phyloP scores from a whole-genome alignment of 2,113 vertebrate species.

The Aptenodytes patagonicus region DNA sequence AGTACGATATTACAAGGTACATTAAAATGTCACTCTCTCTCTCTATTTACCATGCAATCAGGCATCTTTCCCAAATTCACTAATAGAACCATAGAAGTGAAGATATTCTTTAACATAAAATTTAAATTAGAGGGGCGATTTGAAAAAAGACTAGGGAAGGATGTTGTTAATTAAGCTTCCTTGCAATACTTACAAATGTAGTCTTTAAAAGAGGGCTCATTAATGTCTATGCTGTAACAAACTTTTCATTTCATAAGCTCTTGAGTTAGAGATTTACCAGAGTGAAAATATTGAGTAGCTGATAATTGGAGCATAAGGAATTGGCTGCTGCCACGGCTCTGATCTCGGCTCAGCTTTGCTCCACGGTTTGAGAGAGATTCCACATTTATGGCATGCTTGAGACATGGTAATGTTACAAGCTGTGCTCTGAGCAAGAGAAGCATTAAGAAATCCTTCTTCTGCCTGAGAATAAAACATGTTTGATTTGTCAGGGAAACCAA shows the following conservation, averaged over 20 bases:
- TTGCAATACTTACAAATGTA: neutral
- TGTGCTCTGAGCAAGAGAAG: constrained; percentile 10
- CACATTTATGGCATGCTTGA: neutral
- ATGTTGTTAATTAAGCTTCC: neutral
- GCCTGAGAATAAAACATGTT: constrained; percentile 45
- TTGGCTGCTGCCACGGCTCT: neutral
- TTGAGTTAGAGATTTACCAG: neutral
- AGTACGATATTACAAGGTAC: neutral
- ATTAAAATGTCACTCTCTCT: neutral
- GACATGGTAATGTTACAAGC: neutral
- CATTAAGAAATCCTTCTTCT: constrained; percentile 34
- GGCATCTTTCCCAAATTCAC: neutral
- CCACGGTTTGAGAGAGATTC: constrained; percentile 14
- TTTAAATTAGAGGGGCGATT: neutral
- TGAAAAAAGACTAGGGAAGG: neutral
- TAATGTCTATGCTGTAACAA: neutral
- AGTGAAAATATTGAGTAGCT: neutral
- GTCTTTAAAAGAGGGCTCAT: neutral
- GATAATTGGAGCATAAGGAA: neutral
- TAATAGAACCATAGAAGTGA: neutral
- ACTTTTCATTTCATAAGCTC: neutral
- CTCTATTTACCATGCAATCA: neutral
- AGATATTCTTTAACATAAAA: neutral
- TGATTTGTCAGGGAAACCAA: constrained; percentile 57
- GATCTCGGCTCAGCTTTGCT: neutral